Evolutionary conservation across 2,888 invertebrate species (phyloP).

Genomic region (Pandemis cinnamomeana): DNA sequence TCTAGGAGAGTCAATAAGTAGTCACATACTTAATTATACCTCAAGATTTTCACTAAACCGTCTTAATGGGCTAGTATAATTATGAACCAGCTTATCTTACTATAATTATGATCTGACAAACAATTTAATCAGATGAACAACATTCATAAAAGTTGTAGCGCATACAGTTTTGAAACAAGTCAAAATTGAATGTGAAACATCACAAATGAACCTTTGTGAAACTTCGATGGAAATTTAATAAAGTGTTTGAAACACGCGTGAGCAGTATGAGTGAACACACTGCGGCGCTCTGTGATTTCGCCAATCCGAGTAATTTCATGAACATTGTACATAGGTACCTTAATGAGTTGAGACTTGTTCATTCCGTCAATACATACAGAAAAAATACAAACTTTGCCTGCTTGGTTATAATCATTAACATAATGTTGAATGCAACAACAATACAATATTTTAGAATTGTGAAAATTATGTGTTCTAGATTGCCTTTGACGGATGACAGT

Average conservation of each 20-base stretch:
- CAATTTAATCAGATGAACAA: not conserved
- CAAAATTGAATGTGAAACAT: constrained; percentile 23
- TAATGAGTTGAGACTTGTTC: not conserved
- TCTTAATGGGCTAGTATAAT: too few species aligned
- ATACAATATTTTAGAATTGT: too few species aligned
- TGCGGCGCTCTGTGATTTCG: constrained; percentile 20
- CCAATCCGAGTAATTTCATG: constrained; percentile 5
- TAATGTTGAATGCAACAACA: too few species aligned
- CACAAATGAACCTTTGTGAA: constrained; percentile 28
- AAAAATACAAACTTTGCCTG: too few species aligned
- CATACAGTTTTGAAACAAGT: not conserved
- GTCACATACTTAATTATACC: too few species aligned
- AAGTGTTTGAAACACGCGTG: constrained; percentile 11
- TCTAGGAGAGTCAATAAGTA: too few species aligned
- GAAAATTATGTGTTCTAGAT: too few species aligned
- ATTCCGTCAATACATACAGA: not conserved
- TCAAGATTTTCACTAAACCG: too few species aligned
- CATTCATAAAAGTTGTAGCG: not conserved
- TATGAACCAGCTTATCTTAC: too few species aligned
- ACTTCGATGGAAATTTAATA: constrained; percentile 28
- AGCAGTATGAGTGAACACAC: constrained; percentile 10
- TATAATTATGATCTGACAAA: not conserved
- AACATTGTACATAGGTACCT: not conserved
- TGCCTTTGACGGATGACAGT: too few species aligned
- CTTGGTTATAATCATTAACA: too few species aligned